Evolutionary conservation across 1,140 invertebrate species (phyloP).

Genomic region (honey bee (Apis mellifera)): Amel_HAv3.1 CM009934.2:8415501-8416000

Average conservation of each 20-base stretch:
- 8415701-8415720: background rate
- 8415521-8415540: background rate
- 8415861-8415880: background rate
- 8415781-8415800: conserved; percentile 20
- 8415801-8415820: conserved; percentile 13
- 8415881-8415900: conserved; percentile 27
- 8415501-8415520: background rate
- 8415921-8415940: background rate
- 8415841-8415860: too few species aligned
- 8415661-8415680: conserved; percentile 8
- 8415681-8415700: background rate
- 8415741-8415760: conserved; percentile 18
- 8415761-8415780: conserved; percentile 56
- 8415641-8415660: conserved; percentile 2
- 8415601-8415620: conserved; percentile 9
- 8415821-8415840: conserved; percentile 22
- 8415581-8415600: background rate
- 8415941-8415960: too few species aligned
- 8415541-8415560: background rate
- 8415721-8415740: background rate
- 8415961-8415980: too few species aligned
- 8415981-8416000: too few species aligned
- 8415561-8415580: background rate
- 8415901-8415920: conserved; percentile 50
- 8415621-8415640: conserved; percentile 18